Evolutionary conservation across 2,888 invertebrate species (phyloP), one percentile per base, ranked within the genome.

Genomic region (Drosophila robusta): DNA sequence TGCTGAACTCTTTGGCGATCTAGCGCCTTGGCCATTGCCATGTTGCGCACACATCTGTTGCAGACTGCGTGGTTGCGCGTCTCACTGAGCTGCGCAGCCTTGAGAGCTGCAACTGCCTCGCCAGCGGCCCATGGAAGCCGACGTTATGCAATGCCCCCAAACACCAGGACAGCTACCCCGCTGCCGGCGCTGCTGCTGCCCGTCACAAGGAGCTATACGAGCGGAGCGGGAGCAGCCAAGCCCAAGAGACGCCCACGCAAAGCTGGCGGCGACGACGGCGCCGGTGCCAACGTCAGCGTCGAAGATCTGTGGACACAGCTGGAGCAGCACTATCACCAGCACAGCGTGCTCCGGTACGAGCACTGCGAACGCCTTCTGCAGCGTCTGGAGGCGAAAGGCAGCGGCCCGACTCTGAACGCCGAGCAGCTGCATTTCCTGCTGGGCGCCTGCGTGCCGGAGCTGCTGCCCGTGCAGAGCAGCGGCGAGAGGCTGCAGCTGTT

Each of bases 381-480:
- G 26, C 64, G 68, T 1, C 34, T 91, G 5, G 52, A 76, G 8
- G 6, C 26, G 0, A 47, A 45, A 4, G 49, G 46, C 29, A n/a
- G 1, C 5, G 22, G 11, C 1, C 38, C 14, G 4, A 4, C 49
- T 1, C 58, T 89, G 0, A 75, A 39, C 3, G 41, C 56, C 0
- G 86, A 81, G 2, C 90, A 91, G 29, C 66, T 89, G 14, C 68
- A 90, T 45, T 91, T 91, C 45, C 80, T 95, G 16, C 91, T 95
- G 1, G 91, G 92, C 57, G 94, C 94, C 65, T 89, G 93, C 26
- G 93, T 94, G 50, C 81, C 93, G 6, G 81, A 87, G 4, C 51
- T 87, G 32, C 86, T 95, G 47, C 93, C 94, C 0, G 93, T 94
- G 77, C 93, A 94, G 64, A 89, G 92, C 0, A 77, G 92, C 0